Evolutionary conservation across 2,888 invertebrate genomes (phyloP).

Genomic region (Nasonia oneida): DNA sequence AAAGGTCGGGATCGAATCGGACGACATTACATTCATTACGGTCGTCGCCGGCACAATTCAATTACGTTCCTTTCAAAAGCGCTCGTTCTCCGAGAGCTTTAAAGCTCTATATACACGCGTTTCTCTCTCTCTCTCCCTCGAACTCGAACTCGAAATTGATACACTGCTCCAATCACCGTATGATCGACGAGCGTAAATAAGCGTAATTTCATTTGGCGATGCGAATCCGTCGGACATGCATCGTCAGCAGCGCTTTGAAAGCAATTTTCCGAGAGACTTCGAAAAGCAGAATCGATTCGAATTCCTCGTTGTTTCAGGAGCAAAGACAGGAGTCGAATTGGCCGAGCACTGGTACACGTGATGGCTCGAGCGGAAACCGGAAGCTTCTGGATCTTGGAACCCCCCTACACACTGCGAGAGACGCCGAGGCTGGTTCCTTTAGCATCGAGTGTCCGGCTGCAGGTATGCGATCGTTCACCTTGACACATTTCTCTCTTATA

Average conservation of each 20-base stretch:
- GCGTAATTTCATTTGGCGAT: neutral
- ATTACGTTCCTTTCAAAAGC: neutral
- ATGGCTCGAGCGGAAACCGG: constrained; percentile 69
- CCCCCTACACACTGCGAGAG: constrained; percentile 68
- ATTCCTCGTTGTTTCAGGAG: neutral
- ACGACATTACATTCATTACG: neutral
- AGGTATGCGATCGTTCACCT: neutral
- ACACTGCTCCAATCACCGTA: neutral
- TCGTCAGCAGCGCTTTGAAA: neutral
- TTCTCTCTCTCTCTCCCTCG: neutral
- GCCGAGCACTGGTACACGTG: constrained; percentile 68
- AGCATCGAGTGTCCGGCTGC: neutral
- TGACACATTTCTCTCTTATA: neutral
- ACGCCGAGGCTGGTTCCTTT: constrained; percentile 67
- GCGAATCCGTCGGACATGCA: too few relatives aligned
- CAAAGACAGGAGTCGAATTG: constrained; percentile 49
- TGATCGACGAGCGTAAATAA: neutral
- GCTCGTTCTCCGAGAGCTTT: neutral
- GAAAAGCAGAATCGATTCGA: neutral
- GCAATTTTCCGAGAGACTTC: neutral
- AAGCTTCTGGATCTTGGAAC: constrained; percentile 71
- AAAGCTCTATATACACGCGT: neutral
- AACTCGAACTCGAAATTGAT: neutral
- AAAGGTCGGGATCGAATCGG: neutral
- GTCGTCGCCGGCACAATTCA: neutral